Evolutionary conservation across 1,140 invertebrate species (phyloP).

Genomic region (Rhagoletis pomonella): DNA sequence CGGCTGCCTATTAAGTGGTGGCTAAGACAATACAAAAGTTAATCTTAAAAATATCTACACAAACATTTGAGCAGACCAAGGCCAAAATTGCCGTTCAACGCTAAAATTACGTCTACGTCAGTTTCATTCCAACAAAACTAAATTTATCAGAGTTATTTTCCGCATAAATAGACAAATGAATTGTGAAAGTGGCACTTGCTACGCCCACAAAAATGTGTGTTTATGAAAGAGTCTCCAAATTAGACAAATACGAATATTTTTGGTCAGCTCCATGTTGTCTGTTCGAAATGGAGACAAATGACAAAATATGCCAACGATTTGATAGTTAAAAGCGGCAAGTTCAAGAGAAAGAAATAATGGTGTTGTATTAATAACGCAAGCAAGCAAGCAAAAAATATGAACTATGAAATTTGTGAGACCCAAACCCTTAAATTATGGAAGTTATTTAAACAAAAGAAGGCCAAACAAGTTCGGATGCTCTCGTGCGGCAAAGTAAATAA

Average conservation of each 20-base stretch:
- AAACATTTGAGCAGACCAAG: not conserved
- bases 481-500: conserved; percentile 28
- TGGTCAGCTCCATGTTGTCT: not conserved
- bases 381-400: conserved; percentile 1
- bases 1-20: not conserved
- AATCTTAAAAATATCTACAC: not conserved
- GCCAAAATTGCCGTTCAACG: not conserved
- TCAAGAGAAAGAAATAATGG: conserved; percentile 31
- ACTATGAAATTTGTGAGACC: conserved; percentile 2
- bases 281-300: conserved; percentile 32
- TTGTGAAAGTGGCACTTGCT: conserved; percentile 26
- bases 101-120: not conserved
- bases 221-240: not conserved
- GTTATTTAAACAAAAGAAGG: not conserved
- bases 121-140: not conserved
- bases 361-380: not conserved
- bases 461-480: not conserved
- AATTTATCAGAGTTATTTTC: not conserved
- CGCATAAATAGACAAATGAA: conserved; percentile 30
- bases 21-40: not conserved
- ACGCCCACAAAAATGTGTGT: conserved; percentile 6
- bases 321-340: not conserved
- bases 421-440: not conserved
- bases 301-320: not conserved
- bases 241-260: conserved; percentile 5